Evolutionary conservation across 2,113 vertebrate genomes (phyloP).

Genomic region (Actenoides lindsayi): DNA sequence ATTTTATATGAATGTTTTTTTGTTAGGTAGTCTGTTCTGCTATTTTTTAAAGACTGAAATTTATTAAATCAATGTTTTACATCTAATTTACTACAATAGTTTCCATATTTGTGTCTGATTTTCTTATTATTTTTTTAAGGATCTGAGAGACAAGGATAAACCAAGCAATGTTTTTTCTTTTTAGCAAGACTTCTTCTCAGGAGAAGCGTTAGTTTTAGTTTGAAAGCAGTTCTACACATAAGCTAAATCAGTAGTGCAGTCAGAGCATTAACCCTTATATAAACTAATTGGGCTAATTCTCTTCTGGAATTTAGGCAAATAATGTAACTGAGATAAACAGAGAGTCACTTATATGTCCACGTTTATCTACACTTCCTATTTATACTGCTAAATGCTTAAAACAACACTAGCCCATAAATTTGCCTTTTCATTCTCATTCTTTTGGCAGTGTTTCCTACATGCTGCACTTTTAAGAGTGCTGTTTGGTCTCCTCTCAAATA

Average conservation of each 20-base stretch:
- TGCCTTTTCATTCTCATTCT: slow-evolving; percentile 72
- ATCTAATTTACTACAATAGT: not conserved
- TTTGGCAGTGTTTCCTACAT: slow-evolving; percentile 77
- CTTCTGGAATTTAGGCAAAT: slow-evolving; percentile 73
- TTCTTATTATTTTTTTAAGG: not conserved
- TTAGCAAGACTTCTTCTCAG: not conserved
- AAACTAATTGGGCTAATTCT: slow-evolving; percentile 74
- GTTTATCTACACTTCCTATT: slow-evolving; percentile 81
- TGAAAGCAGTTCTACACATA: not conserved
- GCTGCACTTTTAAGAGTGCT: slow-evolving; percentile 76
- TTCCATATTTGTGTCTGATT: slow-evolving; percentile 3
- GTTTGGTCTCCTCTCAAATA: slow-evolving; percentile 78
- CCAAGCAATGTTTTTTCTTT: not conserved
- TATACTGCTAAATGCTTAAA: slow-evolving; percentile 83
- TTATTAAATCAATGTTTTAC: not conserved
- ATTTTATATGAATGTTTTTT: not conserved
- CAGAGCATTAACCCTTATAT: slow-evolving; percentile 66
- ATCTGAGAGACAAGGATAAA: not conserved
- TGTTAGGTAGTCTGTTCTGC: not conserved
- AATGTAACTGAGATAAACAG: slow-evolving; percentile 76
- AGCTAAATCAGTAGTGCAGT: slow-evolving; percentile 32
- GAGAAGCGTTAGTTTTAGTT: not conserved
- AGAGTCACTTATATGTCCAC: slow-evolving; percentile 69
- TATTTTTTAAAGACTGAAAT: not conserved
- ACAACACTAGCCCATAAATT: slow-evolving; percentile 80